Percentiles rank a stretch among this genome's conserved stretches.
Conservation (phyloP, 64 coral and sea anemone species). For the Stichodactyla mertensii region DNA sequence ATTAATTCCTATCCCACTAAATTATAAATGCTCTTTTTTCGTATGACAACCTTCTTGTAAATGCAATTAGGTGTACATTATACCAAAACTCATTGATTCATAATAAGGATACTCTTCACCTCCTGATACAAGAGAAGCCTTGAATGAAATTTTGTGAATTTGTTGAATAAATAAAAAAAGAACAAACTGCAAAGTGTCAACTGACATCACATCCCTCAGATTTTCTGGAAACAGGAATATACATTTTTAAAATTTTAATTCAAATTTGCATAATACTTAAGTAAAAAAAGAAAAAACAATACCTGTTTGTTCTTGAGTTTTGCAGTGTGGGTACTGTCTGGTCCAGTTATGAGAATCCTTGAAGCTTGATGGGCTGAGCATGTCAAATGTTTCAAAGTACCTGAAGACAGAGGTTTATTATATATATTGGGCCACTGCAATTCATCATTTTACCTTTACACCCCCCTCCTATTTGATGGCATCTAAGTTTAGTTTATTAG, state of each 20-base stretch:
- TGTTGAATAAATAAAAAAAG: slow-evolving; percentile 96
- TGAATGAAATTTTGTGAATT: slow-evolving; percentile 98
- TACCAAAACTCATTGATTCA: no score
- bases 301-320: slow-evolving; percentile 60
- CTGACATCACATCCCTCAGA: slow-evolving; percentile 67
- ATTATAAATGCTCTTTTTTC: no score
- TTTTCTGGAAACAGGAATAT: slow-evolving; percentile 48
- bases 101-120: slow-evolving; percentile 93
- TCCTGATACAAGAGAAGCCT: slow-evolving; percentile 76
- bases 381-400: slow-evolving; percentile 99
- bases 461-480: no score
- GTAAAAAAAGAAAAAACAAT: background rate
- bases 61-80: no score
- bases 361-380: slow-evolving; percentile 80
- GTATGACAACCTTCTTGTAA: no score
- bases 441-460: no score
- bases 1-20: no score
- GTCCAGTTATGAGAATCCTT: slow-evolving; percentile 67
- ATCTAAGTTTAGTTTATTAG: no score
- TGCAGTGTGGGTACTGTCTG: slow-evolving; percentile 54
- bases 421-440: no score
- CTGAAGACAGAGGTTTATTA: slow-evolving; percentile 9
- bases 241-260: background rate
- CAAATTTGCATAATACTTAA: background rate
- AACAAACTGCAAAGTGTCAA: slow-evolving; percentile 78